These are phyloP conservation scores for Lampropteryx suffumata DNA, from an alignment of 2,888 invertebrate genomes.

Conservation along the genomic window DNA sequence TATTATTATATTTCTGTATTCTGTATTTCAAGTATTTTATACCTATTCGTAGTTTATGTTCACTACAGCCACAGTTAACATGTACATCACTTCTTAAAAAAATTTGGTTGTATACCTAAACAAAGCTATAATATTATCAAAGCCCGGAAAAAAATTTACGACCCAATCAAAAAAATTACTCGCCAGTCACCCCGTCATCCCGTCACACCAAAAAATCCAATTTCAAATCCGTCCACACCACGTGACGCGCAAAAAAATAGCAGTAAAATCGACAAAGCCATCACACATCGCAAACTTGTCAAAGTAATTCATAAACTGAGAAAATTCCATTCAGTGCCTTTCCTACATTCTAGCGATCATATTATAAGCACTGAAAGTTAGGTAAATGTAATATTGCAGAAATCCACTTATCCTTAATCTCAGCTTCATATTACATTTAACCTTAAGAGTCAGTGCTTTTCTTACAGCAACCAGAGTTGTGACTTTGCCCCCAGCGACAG, in stretches of 20 bases:
- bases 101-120: neutral
- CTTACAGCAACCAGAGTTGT: neutral
- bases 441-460: neutral
- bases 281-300: constrained; percentile 70
- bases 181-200: constrained; percentile 32
- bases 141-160: constrained; percentile 21
- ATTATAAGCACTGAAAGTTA: constrained; percentile 28
- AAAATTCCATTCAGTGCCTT: constrained; percentile 53
- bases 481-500: constrained; percentile 39
- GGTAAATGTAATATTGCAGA: no score
- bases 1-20: no score
- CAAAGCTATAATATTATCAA: no score
- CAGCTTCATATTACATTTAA: no score
- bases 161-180: constrained; percentile 30
- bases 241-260: constrained; percentile 69
- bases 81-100: no score
- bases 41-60: no score
- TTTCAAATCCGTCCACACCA: constrained; percentile 75
- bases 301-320: constrained; percentile 73
- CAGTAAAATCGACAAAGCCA: constrained; percentile 64
- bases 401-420: no score
- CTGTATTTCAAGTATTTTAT: no score
- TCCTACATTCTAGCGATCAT: neutral
- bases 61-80: no score
- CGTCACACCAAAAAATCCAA: constrained; percentile 78